Base-by-base conservation (phyloP, 1,140 invertebrate species). In the Helicorthomorpha holstii region DNA sequence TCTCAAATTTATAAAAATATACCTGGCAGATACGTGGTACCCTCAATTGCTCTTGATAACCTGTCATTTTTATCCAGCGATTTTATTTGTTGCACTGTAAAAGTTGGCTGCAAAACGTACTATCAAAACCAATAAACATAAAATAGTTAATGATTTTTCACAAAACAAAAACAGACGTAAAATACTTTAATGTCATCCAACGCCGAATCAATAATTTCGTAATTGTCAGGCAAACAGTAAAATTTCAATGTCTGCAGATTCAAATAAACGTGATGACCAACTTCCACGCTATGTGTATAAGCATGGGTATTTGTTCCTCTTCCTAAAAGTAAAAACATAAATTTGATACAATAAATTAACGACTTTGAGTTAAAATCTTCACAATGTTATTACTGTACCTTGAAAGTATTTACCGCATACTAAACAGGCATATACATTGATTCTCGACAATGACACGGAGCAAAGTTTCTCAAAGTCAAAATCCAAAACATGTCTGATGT, bases 381-480 rank as follows among this genome's bases (percentile, higher is more conserved):
- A 14, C n/a, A 27, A 56, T 55, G 12, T 49, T 3, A 27, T 3
- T 22, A 23, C 43, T 56, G 59, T 63, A 75, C 80, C 81, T 75
- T 85, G 96, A 64, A 98, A 99, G 67, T 99, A 99, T 73, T 98
- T 98, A 22, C 96, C 96, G 70, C 96, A 99, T 1, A 99, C 92
- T 27, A 99, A 73, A 67, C 96, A 99, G n/a, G 94, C 95, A 69
- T 99, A 99, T 23, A 98, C 94, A 75, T 99, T 99, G 50, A 98
- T 94, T 63, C 96, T 82, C 0, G 93, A 97, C 42, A 99, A 67
- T 2, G 94, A 97, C 22, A 99, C 83, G 1, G 93, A 98, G 66
- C 96, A 99, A 2, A 99, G 69, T 68, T 99, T 99, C 67, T 99
- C 96, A 76, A 99, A 99, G 73, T 99, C 96, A 76, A 99, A 99